Percentiles rank a stretch among this genome's conserved stretches.
phyloP scores from a whole-genome alignment of 2,113 vertebrate genomes.

The Cavia porcellus region DNA sequence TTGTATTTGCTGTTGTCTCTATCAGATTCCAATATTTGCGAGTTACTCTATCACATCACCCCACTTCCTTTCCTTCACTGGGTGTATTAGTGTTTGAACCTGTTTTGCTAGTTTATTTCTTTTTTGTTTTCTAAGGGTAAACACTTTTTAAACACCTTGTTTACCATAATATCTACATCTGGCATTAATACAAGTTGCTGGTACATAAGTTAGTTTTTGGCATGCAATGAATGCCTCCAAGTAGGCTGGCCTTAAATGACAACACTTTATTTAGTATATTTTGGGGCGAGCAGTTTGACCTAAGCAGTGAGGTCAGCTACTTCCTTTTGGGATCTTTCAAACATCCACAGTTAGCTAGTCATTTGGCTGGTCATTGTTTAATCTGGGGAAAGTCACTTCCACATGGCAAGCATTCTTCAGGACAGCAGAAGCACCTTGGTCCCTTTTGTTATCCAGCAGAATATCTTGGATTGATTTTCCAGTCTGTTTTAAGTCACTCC shows the following conservation, averaged over 20 bases:
- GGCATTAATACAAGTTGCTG: background rate
- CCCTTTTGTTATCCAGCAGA: background rate
- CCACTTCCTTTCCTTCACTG: background rate
- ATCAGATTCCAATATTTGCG: background rate
- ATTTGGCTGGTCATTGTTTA: background rate
- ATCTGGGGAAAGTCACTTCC: background rate
- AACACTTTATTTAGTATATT: background rate
- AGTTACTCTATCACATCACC: background rate
- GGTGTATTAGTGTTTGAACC: background rate
- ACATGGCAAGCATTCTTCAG: background rate
- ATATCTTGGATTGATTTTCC: background rate
- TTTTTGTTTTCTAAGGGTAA: background rate
- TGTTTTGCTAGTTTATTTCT: background rate
- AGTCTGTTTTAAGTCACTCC: background rate
- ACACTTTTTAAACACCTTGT: background rate
- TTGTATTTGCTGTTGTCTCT: slow-evolving; percentile 1
- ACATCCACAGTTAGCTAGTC: background rate
- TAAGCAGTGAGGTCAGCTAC: background rate
- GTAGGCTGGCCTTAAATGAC: background rate
- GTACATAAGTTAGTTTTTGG: background rate
- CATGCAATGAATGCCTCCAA: background rate
- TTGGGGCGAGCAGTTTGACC: background rate
- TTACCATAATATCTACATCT: background rate
- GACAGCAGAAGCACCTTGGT: background rate
- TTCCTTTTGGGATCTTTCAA: background rate